Evolutionary conservation across 2,113 vertebrate species (phyloP).

Genomic region (Cheilinus undulatus): DNA sequence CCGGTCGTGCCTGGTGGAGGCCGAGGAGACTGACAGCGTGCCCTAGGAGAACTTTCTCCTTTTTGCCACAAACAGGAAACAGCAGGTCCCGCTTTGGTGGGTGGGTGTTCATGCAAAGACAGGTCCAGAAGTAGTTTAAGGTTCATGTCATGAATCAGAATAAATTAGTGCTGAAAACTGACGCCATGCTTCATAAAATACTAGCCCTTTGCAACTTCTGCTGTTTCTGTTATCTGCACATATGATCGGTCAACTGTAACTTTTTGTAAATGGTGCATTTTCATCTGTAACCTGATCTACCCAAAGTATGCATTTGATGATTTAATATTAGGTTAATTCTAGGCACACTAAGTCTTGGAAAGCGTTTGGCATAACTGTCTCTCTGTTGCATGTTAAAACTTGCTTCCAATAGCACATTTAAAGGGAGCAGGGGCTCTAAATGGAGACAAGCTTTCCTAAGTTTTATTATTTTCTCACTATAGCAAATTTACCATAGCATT

Average conservation of each 20-base stretch:
- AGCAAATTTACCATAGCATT: neutral
- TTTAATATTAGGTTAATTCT: neutral
- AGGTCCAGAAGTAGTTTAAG: conserved; percentile 20
- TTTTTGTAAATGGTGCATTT: conserved; percentile 26
- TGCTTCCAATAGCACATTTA: neutral
- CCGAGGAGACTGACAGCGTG: conserved; percentile 84
- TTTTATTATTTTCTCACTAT: neutral
- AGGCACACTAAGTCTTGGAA: neutral
- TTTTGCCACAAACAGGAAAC: neutral
- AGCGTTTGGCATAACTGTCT: neutral
- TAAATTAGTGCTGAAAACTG: conserved; percentile 13
- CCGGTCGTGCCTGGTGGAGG: conserved; percentile 85
- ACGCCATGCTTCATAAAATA: conserved; percentile 10
- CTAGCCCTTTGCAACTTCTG: conserved; percentile 17
- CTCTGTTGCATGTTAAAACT: neutral
- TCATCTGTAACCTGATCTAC: neutral
- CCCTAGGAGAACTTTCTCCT: conserved; percentile 59
- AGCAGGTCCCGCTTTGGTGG: conserved; percentile 4
- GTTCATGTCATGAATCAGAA: conserved; percentile 12
- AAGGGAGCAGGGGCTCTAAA: neutral
- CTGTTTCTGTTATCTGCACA: conserved; percentile 11
- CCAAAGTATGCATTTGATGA: neutral
- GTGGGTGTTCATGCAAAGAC: conserved; percentile 23
- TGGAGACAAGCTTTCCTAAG: neutral
- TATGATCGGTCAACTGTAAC: conserved; percentile 1